Conservation (phyloP, 2,797 vertebrate genomes). For the Thamnophis elegans region DNA sequence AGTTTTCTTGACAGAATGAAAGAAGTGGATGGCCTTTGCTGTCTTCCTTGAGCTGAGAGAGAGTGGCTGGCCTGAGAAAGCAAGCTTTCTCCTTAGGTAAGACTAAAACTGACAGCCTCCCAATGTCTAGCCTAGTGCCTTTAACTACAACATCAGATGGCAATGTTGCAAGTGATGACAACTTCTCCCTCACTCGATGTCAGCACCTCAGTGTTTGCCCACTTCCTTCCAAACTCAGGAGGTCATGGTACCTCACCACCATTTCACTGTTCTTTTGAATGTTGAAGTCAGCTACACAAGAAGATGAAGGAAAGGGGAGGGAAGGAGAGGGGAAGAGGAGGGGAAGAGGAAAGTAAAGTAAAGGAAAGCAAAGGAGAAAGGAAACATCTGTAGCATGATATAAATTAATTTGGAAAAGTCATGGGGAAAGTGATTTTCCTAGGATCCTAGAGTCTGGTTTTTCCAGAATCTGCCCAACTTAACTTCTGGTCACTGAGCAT, state of each 20-base stretch:
- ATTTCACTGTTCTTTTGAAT: neutral
- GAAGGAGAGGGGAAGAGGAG: too few relatives aligned
- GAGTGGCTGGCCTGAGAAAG: neutral
- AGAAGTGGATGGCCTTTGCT: neutral
- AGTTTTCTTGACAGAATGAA: neutral
- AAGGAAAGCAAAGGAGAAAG: neutral
- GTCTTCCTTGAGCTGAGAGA: neutral
- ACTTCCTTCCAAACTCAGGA: neutral
- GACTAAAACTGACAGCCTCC: neutral
- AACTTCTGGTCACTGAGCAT: conserved; percentile 14
- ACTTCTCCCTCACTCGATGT: neutral
- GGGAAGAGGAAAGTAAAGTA: too few relatives aligned
- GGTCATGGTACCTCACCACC: neutral
- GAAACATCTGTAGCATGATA: neutral
- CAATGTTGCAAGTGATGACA: neutral
- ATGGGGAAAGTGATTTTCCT: conserved; percentile 11
- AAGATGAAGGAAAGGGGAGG: neutral
- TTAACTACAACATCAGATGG: neutral
- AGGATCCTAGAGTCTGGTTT: neutral
- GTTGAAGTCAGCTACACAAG: neutral
- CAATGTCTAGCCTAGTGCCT: neutral
- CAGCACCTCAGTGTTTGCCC: neutral
- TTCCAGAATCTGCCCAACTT: neutral
- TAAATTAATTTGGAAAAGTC: conserved; percentile 13
- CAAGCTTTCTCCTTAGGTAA: neutral